These are phyloP conservation scores for Craseonycteris thonglongyai DNA, from an alignment of 2,113 vertebrate genomes.

Conservation along the genomic window DNA sequence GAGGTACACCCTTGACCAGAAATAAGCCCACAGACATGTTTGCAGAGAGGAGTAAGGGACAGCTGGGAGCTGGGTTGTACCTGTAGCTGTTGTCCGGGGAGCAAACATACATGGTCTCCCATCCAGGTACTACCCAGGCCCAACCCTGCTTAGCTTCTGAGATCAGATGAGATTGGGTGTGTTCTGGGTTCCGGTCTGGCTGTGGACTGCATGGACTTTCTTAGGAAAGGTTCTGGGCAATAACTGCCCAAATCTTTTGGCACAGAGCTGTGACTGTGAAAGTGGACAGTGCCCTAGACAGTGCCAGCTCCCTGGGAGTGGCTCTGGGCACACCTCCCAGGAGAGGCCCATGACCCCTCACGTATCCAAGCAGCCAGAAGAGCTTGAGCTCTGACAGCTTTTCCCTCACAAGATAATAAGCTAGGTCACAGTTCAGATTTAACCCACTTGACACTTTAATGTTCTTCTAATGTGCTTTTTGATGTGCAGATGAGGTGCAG, in stretches of 20 bases:
- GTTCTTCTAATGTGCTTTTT: slow-evolving; percentile 45
- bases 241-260: not conserved
- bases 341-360: not conserved
- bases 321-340: not conserved
- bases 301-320: accelerated
- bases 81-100: too few species aligned
- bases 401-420: slow-evolving; percentile 20
- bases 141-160: too few species aligned
- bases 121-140: too few species aligned
- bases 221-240: not conserved
- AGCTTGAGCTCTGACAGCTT: not conserved
- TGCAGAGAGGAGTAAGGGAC: not conserved
- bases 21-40: not conserved
- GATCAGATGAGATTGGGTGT: too few species aligned
- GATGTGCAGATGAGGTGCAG: slow-evolving; percentile 18
- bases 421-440: slow-evolving; percentile 35
- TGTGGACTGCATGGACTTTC: not conserved
- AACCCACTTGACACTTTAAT: slow-evolving; percentile 64
- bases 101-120: too few species aligned
- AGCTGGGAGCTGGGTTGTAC: not conserved
- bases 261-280: not conserved
- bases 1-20: not conserved
- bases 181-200: too few species aligned
- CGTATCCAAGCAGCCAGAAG: not conserved
- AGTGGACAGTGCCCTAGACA: accelerated